Percentiles rank a stretch among this genome's conserved stretches.
phyloP scores from a whole-genome alignment of 2,113 vertebrate genomes.

The Tupaia chinensis region DNA sequence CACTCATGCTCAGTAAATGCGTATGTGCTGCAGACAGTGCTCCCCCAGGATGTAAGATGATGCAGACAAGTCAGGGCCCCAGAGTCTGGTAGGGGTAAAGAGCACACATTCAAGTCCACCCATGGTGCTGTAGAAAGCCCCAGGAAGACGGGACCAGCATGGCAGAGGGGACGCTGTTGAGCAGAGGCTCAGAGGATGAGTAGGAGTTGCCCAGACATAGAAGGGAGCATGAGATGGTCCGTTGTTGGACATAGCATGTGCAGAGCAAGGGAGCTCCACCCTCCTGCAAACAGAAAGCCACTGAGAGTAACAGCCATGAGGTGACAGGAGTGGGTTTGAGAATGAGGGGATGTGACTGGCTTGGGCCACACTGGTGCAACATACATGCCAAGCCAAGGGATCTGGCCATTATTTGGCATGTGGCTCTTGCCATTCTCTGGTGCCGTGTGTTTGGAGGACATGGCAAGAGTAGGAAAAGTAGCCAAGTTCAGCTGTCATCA shows the following conservation, averaged over 20 bases:
- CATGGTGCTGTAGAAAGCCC: accelerated
- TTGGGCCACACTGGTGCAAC: neutral
- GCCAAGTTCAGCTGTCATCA: accelerated
- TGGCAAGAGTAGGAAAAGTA: neutral
- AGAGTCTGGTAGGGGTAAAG: neutral
- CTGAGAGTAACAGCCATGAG: neutral
- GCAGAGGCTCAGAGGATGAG: neutral
- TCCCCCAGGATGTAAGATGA: neutral
- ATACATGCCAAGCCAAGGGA: neutral
- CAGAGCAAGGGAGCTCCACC: neutral
- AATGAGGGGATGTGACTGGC: neutral
- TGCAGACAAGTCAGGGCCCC: neutral
- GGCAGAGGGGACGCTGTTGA: neutral
- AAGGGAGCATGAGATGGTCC: neutral
- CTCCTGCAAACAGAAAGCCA: neutral
- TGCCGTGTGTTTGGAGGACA: neutral
- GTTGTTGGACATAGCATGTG: no score
- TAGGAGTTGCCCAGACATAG: neutral
- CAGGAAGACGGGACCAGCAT: neutral
- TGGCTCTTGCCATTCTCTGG: neutral
- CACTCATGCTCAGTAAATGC: neutral
- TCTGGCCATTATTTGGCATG: neutral
- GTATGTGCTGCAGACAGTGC: neutral
- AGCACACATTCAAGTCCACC: neutral
- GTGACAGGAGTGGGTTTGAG: neutral